Evolutionary conservation across 1,140 invertebrate species (phyloP).

Genomic region (Zophobas atratus): DNA sequence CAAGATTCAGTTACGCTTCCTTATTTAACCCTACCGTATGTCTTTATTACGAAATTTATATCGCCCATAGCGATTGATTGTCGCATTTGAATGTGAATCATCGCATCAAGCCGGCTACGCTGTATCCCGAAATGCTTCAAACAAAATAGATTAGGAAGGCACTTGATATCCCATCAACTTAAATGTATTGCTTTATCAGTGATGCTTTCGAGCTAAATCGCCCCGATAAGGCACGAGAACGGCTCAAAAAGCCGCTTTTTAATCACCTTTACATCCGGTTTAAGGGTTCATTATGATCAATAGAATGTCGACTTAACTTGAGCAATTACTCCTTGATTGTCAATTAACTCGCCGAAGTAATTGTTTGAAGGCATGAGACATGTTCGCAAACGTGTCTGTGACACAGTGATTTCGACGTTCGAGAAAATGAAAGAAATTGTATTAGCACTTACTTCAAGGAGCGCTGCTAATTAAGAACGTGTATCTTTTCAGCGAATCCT

Average conservation of each 20-base stretch:
- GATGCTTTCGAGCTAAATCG: constrained; percentile 3
- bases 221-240: constrained; percentile 13
- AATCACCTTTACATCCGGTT: constrained; percentile 11
- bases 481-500: constrained; percentile 23
- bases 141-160: constrained; percentile 14
- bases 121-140: constrained; percentile 9
- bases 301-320: neutral
- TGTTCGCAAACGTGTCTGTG: neutral
- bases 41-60: constrained; percentile 24
- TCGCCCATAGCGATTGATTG: constrained; percentile 5
- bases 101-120: constrained; percentile 15
- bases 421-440: constrained; percentile 14
- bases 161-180: constrained; percentile 29
- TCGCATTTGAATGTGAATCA: constrained; percentile 6
- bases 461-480: constrained; percentile 21
- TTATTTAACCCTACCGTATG: constrained; percentile 33
- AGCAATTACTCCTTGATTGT: neutral
- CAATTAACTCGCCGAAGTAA: constrained; percentile 2
- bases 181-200: constrained; percentile 16
- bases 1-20: constrained; percentile 34
- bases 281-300: constrained; percentile 6
- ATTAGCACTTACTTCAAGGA: constrained; percentile 6
- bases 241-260: constrained; percentile 26
- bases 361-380: neutral
- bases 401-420: neutral